A percentile compares a stretch with the other conserved stretches of the same genome.
Evolutionary conservation across 2,113 vertebrate species (phyloP).

Genomic region (Nerophis ophidion): DNA sequence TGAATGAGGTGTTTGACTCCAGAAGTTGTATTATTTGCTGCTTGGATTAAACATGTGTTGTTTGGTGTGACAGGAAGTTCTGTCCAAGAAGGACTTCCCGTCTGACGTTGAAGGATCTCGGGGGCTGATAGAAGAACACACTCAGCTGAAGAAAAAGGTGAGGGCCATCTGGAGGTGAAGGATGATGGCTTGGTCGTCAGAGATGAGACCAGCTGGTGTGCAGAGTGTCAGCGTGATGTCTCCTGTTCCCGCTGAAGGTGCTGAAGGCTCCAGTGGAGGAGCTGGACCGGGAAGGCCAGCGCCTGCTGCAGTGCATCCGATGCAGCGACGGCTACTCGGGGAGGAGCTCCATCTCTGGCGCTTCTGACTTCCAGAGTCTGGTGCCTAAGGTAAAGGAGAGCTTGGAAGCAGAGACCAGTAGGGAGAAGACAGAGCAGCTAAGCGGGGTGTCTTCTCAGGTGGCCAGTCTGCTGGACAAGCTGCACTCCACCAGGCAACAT

Average conservation of each 20-base stretch:
- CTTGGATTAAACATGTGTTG: not conserved
- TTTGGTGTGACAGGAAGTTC: slow-evolving; percentile 76
- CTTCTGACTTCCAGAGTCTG: slow-evolving; percentile 95
- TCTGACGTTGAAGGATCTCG: slow-evolving; percentile 94
- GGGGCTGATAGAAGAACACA: slow-evolving; percentile 92
- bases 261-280: slow-evolving; percentile 97
- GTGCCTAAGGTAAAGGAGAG: slow-evolving; percentile 81
- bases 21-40: too few species aligned
- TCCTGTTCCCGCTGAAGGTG: slow-evolving; percentile 57
- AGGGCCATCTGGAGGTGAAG: not conserved
- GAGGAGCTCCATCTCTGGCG: slow-evolving; percentile 93
- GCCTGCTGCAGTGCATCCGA: slow-evolving; percentile 90
- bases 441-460: slow-evolving; percentile 54
- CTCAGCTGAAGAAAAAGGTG: slow-evolving; percentile 91
- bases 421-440: too few species aligned
- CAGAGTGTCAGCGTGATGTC: not conserved
- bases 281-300: slow-evolving; percentile 92
- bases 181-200: not conserved
- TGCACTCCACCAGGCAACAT: slow-evolving; percentile 94
- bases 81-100: slow-evolving; percentile 93
- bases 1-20: too few species aligned
- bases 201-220: not conserved
- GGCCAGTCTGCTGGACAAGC: slow-evolving; percentile 94
- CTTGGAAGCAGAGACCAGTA: too few species aligned
- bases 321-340: slow-evolving; percentile 92